Evolutionary conservation across 2,888 invertebrate species (phyloP), one percentile per base, ranked within the genome.

Genomic region (Bombyx huttoni): DNA sequence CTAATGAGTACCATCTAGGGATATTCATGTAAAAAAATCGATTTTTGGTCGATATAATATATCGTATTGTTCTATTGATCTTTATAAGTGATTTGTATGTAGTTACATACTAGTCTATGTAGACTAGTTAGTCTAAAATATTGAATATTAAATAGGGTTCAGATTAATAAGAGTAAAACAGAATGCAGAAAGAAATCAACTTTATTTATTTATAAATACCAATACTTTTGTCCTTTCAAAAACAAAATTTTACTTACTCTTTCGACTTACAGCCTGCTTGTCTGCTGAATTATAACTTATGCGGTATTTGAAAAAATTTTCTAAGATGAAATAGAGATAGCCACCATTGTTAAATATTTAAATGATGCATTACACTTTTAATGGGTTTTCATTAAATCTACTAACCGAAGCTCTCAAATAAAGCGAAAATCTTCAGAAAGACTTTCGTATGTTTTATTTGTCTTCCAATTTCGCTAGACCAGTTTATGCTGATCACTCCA

Each of bases 401-500:
- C 56, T 50, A 3, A 60, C 58, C n/a, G 56, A 55, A 54, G 55
- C 34, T 46, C 55, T 53, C 52, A 60, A 55, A 59, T 60, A 60
- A 55, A 64, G 1, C 1, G 3, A 24, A 3, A 24, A 3, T 24
- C 1, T 24, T 59, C 57, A 10, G 58, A 58, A 50, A 64, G 9
- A 57, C 53, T 54, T 50, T 61, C 61, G 1, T 63, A 51, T 9
- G 57, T 52, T 54, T 63, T 61, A 54, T 56, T 56, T 48, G 54
- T 58, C 52, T 64, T 63, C 62, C 62, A 63, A 56, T 61, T 65
- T 33, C 52, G 55, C 24, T 65, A 62, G 5, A 63, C 63, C 52
- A 65, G 52, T 60, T 65, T 65, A 52, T 60, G 58, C 53, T 59
- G 58, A 58, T 67, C 59, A 52, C 60, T 63, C 61, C 63, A 65